Evolutionary conservation across 1,140 invertebrate genomes (phyloP).

Genomic region (Brachionus manjavacas): DNA sequence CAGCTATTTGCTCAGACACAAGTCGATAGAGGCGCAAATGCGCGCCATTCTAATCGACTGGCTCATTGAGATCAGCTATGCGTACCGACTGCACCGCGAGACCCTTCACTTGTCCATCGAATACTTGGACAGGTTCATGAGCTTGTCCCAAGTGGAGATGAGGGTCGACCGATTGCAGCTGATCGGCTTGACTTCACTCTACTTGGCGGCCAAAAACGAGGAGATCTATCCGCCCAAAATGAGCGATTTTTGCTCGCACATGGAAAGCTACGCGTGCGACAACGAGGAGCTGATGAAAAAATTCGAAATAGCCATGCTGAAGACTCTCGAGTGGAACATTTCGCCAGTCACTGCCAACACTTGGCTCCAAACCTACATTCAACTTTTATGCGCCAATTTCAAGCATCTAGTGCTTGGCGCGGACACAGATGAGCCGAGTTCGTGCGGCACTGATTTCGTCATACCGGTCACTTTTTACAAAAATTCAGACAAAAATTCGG

Average conservation of each 20-base stretch:
- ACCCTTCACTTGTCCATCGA: conserved; percentile 91
- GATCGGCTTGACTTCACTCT: conserved; percentile 86
- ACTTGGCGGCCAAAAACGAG: conserved; percentile 92
- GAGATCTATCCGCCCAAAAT: conserved; percentile 98
- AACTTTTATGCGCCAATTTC: conserved; percentile 61
- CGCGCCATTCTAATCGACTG: conserved; percentile 90
- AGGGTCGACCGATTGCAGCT: conserved; percentile 69
- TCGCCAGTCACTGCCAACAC: conserved; percentile 78
- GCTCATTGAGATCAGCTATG: conserved; percentile 94
- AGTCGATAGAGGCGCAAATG: conserved; percentile 80
- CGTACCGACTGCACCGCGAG: conserved; percentile 88
- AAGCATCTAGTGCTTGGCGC: not conserved
- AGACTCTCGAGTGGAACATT: conserved; percentile 78
- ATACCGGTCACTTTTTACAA: conserved; percentile 24
- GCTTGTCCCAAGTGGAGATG: conserved; percentile 67
- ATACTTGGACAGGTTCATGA: conserved; percentile 77
- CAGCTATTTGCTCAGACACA: conserved; percentile 74
- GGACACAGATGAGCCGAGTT: not conserved
- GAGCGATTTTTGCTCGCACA: conserved; percentile 84
- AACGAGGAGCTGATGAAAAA: conserved; percentile 16
- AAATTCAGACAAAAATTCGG: conserved; percentile 11
- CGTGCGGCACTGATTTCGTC: not conserved
- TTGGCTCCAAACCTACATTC: conserved; percentile 89
- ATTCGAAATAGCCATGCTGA: conserved; percentile 46
- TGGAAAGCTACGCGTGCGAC: conserved; percentile 61